Evolutionary conservation across 2,888 invertebrate species (phyloP), one percentile per base, ranked within the genome.

Genomic region (Rosalia funebris): DNA sequence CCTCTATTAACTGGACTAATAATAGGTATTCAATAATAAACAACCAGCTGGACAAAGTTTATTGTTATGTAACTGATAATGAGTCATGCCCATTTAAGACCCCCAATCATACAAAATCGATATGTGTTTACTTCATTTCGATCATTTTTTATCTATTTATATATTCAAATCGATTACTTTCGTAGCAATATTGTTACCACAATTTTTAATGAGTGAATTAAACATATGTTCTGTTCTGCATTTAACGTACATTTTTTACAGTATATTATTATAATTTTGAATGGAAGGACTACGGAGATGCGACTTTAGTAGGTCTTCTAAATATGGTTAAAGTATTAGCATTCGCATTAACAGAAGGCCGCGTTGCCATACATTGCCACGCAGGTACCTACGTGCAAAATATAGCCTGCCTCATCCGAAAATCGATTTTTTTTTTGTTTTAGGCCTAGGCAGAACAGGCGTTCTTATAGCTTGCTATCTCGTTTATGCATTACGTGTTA

Each of bases 231-330:
- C n/a, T n/a, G n/a, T n/a, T n/a, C n/a, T n/a, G n/a, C n/a, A n/a
- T n/a, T n/a, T n/a, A n/a, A n/a, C n/a, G n/a, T n/a, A n/a, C n/a
- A n/a, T 54, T 55, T 54, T 64, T 82, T 82, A 19, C 84, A 94
- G 94, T 95, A 65, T 95, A 89, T 81, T 94, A 92, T 81, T 95
- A 95, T 85, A 95, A 95, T 83, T 95, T 93, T 79, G 90, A 90
- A 1, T 92, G 92, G 90, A 88, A 89, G 32, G 95, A 95, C 80
- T 95, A 93, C 79, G 92, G 92, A 0, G 91, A 92, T 58, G 91
- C 92, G 0, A 88, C 90, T 1, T 83, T 92, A 69, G 84, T 87
- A 41, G 89, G 89, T 3, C 83, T 95, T n/a, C 82, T 95, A 67
- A 93, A 95, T 76, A 94, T 94, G 89, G 91, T 93, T n/a, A 94